Evolutionary conservation across 2,797 vertebrate genomes (phyloP), one percentile per base, ranked within the genome.

Genomic region (Myotis pilosus): DNA sequence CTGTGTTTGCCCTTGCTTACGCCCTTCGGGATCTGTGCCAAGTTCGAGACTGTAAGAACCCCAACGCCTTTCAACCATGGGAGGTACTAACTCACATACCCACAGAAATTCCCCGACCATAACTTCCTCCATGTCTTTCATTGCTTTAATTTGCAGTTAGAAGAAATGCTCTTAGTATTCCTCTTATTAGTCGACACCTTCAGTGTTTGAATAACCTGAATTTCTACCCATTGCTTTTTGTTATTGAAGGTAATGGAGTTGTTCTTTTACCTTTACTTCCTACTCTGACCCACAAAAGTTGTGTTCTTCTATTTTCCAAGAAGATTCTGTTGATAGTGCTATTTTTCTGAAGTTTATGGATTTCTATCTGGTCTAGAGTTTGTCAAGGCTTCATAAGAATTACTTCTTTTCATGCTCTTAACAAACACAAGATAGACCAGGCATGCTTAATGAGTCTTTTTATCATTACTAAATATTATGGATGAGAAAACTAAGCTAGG

Each of bases 1-100:
- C 99, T 1, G 98, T 99, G 53, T 97, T 97, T n/a, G 99, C 99
- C 53, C 97, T 99, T 38, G 98, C 98, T 86, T 96, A 99, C 0
- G 99, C 99, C 47, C 97, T 99, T 95, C 98, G 94, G n/a, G 94
- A 98, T 49, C 95, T 98, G 60, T 99, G 99, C 95, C 94, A 91
- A 66, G 88, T 74, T 76, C 97, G 96, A 95, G 95, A 99, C 86
- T 99, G 99, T 97, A 98, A 97, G 93, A 97, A 98, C 66, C 96
- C 98, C 1, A 97, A 93, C 68, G 91, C 96, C 30, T 96, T 99
- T 88, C 92, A 98, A 55, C 99, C 99, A 7, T 99, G 98, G 98
- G 97, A 99, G 99, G 99, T 99, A 99, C 15, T 96, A 30, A 87
- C 28, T 89, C 74, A 66, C 62, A 89, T 10, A 80, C 86, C 51